Conservation (phyloP, 2,113 vertebrate genomes). For the Pipra filicauda region DNA sequence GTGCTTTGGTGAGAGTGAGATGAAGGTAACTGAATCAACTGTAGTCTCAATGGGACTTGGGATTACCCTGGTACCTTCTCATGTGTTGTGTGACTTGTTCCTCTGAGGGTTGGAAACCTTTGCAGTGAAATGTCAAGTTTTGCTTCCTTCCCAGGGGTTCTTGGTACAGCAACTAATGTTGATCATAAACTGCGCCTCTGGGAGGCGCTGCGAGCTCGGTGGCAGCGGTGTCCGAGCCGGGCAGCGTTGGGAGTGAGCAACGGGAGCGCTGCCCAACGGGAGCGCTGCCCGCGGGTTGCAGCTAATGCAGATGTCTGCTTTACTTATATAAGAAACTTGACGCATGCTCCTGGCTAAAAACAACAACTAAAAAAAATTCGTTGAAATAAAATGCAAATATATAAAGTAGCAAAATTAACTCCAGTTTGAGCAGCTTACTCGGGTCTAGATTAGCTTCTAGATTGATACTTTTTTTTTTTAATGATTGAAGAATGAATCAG, state of each 20-base stretch:
- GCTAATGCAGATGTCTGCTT: rapidly evolving
- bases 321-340: rapidly evolving
- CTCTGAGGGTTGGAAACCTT: rapidly evolving
- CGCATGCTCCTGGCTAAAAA: rapidly evolving
- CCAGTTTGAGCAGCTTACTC: not conserved
- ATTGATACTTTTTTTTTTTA: not conserved
- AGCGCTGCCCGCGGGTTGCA: not conserved
- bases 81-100: rapidly evolving
- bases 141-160: rapidly evolving
- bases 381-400: not conserved
- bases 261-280: too few species aligned
- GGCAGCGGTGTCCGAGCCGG: not conserved
- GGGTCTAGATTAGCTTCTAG: not conserved
- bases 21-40: rapidly evolving
- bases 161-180: rapidly evolving
- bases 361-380: rapidly evolving
- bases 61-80: rapidly evolving
- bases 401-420: not conserved
- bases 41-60: rapidly evolving
- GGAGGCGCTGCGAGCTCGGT: not conserved
- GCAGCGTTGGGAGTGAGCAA: rapidly evolving
- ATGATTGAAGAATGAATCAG: not conserved
- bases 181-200: not conserved
- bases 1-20: too few species aligned
- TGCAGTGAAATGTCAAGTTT: rapidly evolving